Base-by-base conservation (phyloP, 2,113 vertebrate genomes). In the Clarias batrachus region DNA sequence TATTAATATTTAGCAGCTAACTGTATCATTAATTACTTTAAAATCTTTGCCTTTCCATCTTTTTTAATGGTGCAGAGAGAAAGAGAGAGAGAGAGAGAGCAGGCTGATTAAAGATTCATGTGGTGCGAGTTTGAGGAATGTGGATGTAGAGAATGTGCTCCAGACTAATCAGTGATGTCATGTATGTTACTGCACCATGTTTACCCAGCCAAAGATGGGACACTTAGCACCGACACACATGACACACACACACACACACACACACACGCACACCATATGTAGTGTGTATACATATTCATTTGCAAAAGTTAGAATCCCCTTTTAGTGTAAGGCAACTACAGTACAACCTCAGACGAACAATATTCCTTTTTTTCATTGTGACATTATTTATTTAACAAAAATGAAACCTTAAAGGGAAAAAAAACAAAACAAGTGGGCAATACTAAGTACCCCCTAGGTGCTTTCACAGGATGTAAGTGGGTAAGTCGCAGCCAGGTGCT, bases 1-100 rank as follows among this genome's bases (percentile, higher is more conserved):
- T 97, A 97, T 99, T 98, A 98, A 98, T 98, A 98, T 98, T 98
- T 96, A 97, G 96, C 94, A 96, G 96, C 96, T 97, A 97, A 96
- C 96, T 96, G 96, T 97, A 96, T 96, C 96, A 97, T 98, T 98
- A 98, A 98, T 99, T 97, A 98, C 96, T 96, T 96, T 96, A 96
- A 97, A 97, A 95, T 96, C 95, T 95, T 96, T 96, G 94, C 96
- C 94, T 93, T 95, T 96, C 95, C 95, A 95, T 97, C 95, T 96
- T 96, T 96, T 92, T 97, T 97, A 97, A 97, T 97, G 96, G 95
- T 95, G 95, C 95, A 94, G 93, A 94, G 96, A 97, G 94, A 96
- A 94, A 94, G 92, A 93, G 92, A 74, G 82, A 87, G 74, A 48
- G 87, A 85, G 87, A 84, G 85, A 96, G 95, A 94, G 93, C 92